Evolutionary conservation across 2,888 invertebrate genomes (phyloP).

Genomic region (Papilio demoleus): DNA sequence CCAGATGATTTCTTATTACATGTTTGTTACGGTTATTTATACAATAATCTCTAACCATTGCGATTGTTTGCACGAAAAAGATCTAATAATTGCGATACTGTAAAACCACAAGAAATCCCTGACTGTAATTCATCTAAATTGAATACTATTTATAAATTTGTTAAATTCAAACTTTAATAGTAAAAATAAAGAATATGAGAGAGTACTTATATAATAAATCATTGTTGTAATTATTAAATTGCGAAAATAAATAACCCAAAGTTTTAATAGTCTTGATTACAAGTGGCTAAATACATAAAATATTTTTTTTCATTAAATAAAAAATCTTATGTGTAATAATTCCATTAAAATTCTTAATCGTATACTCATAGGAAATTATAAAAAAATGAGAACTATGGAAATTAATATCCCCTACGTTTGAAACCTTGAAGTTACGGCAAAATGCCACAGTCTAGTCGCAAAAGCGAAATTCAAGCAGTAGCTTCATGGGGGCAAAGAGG

Average conservation of each 20-base stretch:
- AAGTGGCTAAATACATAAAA: too few relatives aligned
- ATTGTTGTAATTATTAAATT: background rate
- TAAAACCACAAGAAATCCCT: background rate
- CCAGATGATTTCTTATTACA: slow-evolving; percentile 69
- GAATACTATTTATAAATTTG: background rate
- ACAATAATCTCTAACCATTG: background rate
- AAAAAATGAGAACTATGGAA: slow-evolving; percentile 15
- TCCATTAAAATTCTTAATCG: background rate
- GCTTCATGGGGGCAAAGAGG: slow-evolving; percentile 64
- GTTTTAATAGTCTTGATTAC: background rate
- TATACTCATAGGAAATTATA: background rate
- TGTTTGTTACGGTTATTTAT: slow-evolving; percentile 42
- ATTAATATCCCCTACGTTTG: slow-evolving; percentile 28
- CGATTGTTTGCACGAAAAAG: background rate
- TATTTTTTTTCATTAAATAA: too few relatives aligned
- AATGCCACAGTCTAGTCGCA: slow-evolving; percentile 68
- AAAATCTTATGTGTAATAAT: background rate
- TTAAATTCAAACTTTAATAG: background rate
- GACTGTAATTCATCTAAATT: background rate
- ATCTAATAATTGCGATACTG: background rate
- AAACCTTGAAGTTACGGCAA: slow-evolving; percentile 55
- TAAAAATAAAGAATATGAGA: background rate
- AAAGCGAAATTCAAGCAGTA: slow-evolving; percentile 68
- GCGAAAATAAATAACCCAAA: background rate
- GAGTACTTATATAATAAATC: background rate